Conservation (phyloP, 2,797 vertebrate genomes). For the Bucorvus abyssinicus region DNA sequence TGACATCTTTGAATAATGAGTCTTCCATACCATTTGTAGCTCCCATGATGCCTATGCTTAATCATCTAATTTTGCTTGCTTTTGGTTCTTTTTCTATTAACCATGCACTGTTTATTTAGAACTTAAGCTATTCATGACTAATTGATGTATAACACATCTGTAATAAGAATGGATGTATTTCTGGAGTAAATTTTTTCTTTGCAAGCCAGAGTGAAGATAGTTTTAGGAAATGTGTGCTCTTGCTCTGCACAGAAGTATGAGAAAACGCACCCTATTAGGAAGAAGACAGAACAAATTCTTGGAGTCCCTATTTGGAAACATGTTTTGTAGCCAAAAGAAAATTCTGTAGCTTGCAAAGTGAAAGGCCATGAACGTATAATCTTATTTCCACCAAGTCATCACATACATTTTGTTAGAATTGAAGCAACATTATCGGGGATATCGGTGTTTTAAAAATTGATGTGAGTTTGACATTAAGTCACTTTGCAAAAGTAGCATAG, state of each 20-base stretch:
- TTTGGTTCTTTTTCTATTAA: neutral
- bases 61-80: neutral
- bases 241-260: neutral
- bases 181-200: neutral
- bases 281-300: neutral
- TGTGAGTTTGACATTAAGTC: neutral
- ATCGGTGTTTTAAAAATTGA: neutral
- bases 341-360: neutral
- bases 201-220: neutral
- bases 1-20: neutral
- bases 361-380: neutral
- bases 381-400: neutral
- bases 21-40: neutral
- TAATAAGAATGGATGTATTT: neutral
- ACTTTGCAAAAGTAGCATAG: neutral
- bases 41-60: neutral
- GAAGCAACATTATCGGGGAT: neutral
- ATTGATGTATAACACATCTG: neutral
- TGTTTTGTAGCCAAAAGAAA: neutral
- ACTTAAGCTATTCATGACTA: neutral
- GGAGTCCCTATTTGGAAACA: neutral
- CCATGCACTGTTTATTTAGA: neutral
- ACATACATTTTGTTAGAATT: neutral
- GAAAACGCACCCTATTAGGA: neutral
- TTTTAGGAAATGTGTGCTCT: neutral